Conservation (phyloP, 2,888 invertebrate species). For the Congeria kusceri region DNA sequence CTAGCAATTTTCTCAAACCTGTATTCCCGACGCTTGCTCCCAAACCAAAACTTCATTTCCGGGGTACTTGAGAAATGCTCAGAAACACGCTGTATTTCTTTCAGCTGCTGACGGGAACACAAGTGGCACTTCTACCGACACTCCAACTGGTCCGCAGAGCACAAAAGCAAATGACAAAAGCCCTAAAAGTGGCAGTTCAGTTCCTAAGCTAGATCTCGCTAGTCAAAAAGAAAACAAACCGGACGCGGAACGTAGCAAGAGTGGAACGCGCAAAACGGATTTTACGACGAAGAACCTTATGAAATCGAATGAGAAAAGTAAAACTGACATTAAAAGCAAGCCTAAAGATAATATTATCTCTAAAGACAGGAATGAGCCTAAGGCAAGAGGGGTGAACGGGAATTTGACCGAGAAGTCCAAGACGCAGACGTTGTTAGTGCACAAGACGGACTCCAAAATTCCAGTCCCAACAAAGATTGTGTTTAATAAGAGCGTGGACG, state of each 20-base stretch:
- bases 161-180: background rate
- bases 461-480: background rate
- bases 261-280: no score
- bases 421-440: slow-evolving; percentile 36
- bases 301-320: slow-evolving; percentile 4
- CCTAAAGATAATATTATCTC: slow-evolving; percentile 2
- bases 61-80: slow-evolving; percentile 37
- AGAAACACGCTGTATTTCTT: slow-evolving; percentile 39
- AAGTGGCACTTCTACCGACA: background rate
- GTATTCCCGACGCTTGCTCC: slow-evolving; percentile 11
- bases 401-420: slow-evolving; percentile 24
- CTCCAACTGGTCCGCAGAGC: background rate
- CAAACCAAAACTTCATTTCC: slow-evolving; percentile 5
- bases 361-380: slow-evolving; percentile 9
- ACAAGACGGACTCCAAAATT: slow-evolving; percentile 17
- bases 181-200: background rate
- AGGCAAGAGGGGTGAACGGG: slow-evolving; percentile 8
- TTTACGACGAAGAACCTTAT: background rate
- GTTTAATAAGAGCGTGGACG: background rate
- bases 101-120: slow-evolving; percentile 33
- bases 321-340: slow-evolving; percentile 7
- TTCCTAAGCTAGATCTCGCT: slow-evolving; percentile 26
- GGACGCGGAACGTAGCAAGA: no score
- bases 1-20: slow-evolving; percentile 59
- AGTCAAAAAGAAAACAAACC: slow-evolving; percentile 12